phyloP scores from a whole-genome alignment of 2,797 vertebrate species.

The Xerus rutilus region DNA sequence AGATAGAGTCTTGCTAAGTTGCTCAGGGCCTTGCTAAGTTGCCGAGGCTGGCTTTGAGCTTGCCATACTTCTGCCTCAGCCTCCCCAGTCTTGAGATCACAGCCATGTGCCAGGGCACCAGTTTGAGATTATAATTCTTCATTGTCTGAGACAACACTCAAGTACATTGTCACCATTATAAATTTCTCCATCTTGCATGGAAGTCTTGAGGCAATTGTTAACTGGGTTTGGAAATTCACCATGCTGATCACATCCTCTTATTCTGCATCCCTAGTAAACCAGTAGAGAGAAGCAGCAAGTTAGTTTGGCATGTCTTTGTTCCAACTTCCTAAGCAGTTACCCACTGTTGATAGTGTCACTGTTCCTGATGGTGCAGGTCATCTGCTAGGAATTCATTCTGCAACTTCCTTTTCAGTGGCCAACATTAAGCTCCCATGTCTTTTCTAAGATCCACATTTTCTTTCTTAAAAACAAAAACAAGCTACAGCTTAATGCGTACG shows the following conservation, averaged over 20 bases:
- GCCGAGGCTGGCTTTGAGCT: too few species aligned
- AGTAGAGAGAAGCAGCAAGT: background rate
- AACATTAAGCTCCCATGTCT: background rate
- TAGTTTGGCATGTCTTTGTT: background rate
- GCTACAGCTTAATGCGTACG: background rate
- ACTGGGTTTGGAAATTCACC: background rate
- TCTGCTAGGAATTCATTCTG: background rate
- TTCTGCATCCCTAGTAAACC: background rate
- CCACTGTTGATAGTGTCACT: background rate
- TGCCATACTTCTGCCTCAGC: too few species aligned
- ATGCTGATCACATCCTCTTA: background rate
- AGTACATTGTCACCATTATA: background rate
- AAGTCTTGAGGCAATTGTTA: background rate
- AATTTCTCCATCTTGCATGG: background rate
- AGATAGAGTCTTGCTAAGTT: too few species aligned
- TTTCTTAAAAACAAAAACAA: slow-evolving; percentile 24
- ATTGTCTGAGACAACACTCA: background rate
- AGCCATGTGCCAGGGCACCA: too few species aligned
- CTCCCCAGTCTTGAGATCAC: too few species aligned
- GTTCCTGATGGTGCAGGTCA: background rate
- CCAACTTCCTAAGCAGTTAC: background rate
- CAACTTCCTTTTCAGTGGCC: background rate
- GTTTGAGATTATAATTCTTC: background rate
- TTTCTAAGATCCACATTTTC: background rate
- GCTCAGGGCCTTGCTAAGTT: too few species aligned